phyloP scores from a whole-genome alignment of 2,888 invertebrate species.

The Branchipolynoe longqiensis region DNA sequence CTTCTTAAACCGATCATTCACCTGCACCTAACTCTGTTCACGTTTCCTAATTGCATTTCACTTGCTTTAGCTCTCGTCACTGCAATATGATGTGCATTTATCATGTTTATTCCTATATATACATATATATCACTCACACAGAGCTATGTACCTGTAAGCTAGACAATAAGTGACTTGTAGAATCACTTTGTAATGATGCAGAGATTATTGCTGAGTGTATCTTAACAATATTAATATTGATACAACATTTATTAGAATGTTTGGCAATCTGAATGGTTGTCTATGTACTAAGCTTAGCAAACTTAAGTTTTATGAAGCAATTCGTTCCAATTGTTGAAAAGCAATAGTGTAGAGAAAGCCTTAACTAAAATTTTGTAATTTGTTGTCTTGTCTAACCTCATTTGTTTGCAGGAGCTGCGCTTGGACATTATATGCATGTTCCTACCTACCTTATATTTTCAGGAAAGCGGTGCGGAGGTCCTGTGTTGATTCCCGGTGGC shows the following conservation, averaged over 20 bases:
- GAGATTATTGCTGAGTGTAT: no score
- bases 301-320: no score
- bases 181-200: no score
- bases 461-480: not conserved
- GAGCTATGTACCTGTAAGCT: not conserved
- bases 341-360: no score
- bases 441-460: conserved; percentile 5
- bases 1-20: not conserved
- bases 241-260: no score
- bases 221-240: no score
- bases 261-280: no score
- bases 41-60: not conserved
- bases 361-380: not conserved
- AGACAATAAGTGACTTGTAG: not conserved
- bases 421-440: conserved; percentile 34
- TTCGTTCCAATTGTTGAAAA: no score
- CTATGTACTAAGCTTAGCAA: no score
- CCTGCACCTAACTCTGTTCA: not conserved
- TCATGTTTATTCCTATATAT: not conserved
- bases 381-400: not conserved
- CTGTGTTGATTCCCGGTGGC: conserved; percentile 29
- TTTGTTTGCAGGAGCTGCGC: conserved; percentile 1
- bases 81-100: not conserved
- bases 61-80: not conserved
- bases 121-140: not conserved